These are phyloP conservation scores for Sinodicranocentrus sp. DNA, from an alignment of 2,888 invertebrate genomes.

Conservation along the genomic window DNA sequence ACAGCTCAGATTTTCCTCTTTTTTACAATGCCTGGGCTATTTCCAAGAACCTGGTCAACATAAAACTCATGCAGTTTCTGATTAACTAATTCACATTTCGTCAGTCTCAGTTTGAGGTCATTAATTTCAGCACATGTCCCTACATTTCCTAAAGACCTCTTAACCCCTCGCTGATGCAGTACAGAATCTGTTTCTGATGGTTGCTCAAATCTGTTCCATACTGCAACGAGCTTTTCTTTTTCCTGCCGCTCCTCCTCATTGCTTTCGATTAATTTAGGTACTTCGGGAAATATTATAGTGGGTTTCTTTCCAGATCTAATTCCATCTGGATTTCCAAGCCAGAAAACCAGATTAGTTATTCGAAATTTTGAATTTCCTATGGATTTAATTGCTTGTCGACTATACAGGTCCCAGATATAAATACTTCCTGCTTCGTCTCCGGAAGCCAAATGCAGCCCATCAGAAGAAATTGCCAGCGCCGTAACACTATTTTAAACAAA, in stretches of 20 bases:
- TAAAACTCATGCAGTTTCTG: conserved; percentile 73
- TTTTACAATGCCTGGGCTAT: conserved; percentile 19
- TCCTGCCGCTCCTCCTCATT: conserved; percentile 81
- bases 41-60: conserved; percentile 69
- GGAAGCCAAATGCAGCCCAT: conserved; percentile 86
- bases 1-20: conserved; percentile 51
- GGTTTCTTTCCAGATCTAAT: conserved; percentile 76
- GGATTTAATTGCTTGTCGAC: conserved; percentile 85
- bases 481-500: conserved; percentile 80
- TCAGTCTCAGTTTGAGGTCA: conserved; percentile 71
- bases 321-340: conserved; percentile 81
- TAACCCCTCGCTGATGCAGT: conserved; percentile 35
- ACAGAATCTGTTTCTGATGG: conserved; percentile 43
- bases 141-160: conserved; percentile 50
- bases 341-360: conserved; percentile 86
- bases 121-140: conserved; percentile 70
- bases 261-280: conserved; percentile 83
- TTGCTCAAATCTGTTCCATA: conserved; percentile 70
- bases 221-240: conserved; percentile 77
- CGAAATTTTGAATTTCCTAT: conserved; percentile 83
- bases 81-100: conserved; percentile 72
- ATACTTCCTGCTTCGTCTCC: conserved; percentile 87
- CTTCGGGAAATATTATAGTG: conserved; percentile 78
- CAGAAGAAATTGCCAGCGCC: conserved; percentile 85
- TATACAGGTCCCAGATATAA: conserved; percentile 89